A percentile compares a stretch with the other conserved stretches of the same genome.
Evolutionary conservation across 2,888 invertebrate species (phyloP).

Genomic region (Abrostola triplasia): DNA sequence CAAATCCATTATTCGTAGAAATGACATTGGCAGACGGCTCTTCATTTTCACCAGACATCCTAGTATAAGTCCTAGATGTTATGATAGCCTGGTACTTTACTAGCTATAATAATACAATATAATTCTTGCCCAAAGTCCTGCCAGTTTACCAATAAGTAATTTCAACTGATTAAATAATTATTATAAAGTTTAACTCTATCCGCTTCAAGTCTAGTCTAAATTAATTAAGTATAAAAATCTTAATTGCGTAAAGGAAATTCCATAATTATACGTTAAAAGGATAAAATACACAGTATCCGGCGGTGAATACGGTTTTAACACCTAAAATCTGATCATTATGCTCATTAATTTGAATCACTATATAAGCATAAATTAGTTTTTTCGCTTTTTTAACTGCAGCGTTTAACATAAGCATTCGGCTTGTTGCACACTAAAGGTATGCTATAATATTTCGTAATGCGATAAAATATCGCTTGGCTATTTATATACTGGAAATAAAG

Average conservation of each 20-base stretch:
- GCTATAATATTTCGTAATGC: conserved; percentile 4
- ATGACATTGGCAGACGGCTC: no score
- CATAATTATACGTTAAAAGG: conserved; percentile 31
- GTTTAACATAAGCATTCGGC: conserved; percentile 5
- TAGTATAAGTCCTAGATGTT: neutral
- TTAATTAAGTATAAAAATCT: conserved; percentile 14
- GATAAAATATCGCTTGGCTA: neutral
- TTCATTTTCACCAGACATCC: no score
- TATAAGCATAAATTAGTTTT: conserved; percentile 40
- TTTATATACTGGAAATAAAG: neutral
- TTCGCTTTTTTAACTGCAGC: conserved; percentile 27
- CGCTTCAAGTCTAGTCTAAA: conserved; percentile 4
- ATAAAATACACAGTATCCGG: conserved; percentile 39
- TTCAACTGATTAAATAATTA: no score
- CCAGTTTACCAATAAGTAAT: neutral
- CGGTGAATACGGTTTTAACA: conserved; percentile 26
- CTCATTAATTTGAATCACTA: conserved; percentile 40
- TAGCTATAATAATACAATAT: no score
- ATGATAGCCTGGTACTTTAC: conserved; percentile 1
- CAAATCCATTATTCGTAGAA: no score
- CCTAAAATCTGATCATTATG: conserved; percentile 27
- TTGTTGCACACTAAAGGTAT: conserved; percentile 3
- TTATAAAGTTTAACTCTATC: neutral
- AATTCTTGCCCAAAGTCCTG: neutral
- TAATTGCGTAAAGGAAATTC: conserved; percentile 40